Percentiles rank a stretch among this genome's conserved stretches.
Evolutionary conservation across 2,888 invertebrate genomes (phyloP).

Genomic region (Campoletis raptor): DNA sequence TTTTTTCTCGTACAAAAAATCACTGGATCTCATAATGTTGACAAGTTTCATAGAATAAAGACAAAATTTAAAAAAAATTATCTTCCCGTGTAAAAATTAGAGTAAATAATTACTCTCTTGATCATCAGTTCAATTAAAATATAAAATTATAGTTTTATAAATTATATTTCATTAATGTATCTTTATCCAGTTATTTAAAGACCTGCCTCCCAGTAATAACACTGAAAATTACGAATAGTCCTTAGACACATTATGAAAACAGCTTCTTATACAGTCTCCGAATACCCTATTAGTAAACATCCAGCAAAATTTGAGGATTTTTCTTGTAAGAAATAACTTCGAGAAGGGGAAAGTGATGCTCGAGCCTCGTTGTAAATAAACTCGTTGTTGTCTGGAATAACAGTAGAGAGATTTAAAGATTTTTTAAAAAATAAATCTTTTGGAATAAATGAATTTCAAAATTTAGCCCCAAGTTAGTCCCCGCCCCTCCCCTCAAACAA

Average conservation of each 20-base stretch:
- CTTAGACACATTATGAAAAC: too few species aligned
- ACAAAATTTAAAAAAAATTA: background rate
- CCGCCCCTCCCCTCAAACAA: too few species aligned
- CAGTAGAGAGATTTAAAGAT: too few species aligned
- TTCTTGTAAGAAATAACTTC: background rate
- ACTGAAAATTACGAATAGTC: background rate
- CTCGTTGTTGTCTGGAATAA: background rate
- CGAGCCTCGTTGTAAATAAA: background rate
- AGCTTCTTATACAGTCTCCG: background rate
- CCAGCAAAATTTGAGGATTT: background rate
- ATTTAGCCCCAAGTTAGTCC: too few species aligned
- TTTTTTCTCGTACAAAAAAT: slow-evolving; percentile 65
- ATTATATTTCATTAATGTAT: background rate
- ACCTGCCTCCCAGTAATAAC: background rate
- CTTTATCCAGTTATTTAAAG: background rate
- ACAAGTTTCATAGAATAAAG: slow-evolving; percentile 2
- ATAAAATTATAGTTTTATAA: background rate
- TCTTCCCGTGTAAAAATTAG: background rate
- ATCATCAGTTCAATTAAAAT: background rate
- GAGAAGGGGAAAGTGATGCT: background rate
- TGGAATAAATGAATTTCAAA: too few species aligned
- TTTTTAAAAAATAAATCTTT: too few species aligned
- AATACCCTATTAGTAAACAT: slow-evolving; percentile 35
- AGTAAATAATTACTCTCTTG: background rate
- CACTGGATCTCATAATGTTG: slow-evolving; percentile 52